phyloP scores from a whole-genome alignment of 2,113 vertebrate genomes.

The Neolamprologus sp. region DNA sequence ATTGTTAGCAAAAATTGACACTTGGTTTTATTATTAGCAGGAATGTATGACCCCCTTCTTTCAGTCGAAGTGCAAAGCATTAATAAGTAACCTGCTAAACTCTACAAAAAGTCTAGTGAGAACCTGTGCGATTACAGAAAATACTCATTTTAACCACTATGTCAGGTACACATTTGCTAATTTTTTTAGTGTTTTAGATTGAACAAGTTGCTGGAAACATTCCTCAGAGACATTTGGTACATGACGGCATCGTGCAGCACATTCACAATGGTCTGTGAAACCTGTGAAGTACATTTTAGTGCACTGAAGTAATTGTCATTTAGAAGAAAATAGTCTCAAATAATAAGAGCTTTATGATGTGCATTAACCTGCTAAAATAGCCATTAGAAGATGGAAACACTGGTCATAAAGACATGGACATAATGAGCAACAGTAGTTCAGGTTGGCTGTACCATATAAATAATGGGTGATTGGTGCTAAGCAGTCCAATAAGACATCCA shows the following conservation, averaged over 20 bases:
- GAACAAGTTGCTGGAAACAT: background rate
- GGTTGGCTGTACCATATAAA: background rate
- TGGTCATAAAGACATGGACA: background rate
- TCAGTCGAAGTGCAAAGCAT: background rate
- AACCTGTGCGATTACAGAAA: background rate
- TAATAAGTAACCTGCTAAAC: background rate
- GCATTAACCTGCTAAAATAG: background rate
- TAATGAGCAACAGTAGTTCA: background rate
- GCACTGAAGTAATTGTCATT: background rate
- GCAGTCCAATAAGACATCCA: background rate
- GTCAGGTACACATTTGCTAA: background rate
- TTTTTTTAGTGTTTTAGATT: background rate
- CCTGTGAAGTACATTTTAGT: background rate
- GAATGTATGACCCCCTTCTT: background rate
- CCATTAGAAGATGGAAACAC: fast-evolving
- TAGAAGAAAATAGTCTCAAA: background rate
- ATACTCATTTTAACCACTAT: background rate
- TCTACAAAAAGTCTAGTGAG: background rate
- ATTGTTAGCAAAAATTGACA: background rate
- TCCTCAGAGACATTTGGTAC: background rate
- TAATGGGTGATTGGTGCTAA: background rate
- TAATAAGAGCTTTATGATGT: background rate
- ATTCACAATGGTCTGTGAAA: background rate
- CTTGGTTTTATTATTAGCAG: background rate
- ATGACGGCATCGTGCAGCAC: background rate